These are phyloP conservation scores for Phaenicophaeus curvirostris DNA, from an alignment of 2,797 vertebrate species.

Conservation along the genomic window DNA sequence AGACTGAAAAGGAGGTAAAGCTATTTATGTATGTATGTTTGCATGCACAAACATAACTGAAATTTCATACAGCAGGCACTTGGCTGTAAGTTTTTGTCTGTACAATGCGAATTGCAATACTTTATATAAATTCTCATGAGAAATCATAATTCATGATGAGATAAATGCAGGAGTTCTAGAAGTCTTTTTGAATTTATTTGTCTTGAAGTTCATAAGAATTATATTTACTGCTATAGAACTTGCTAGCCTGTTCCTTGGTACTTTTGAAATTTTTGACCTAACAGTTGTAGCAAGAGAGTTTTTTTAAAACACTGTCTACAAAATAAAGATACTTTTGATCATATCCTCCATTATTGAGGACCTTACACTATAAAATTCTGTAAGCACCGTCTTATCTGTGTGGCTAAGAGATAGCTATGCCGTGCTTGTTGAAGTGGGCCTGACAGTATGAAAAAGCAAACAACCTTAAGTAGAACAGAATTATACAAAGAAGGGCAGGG, in stretches of 20 bases:
- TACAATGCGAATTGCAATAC: background rate
- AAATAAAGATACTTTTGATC: background rate
- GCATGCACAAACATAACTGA: background rate
- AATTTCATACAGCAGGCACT: background rate
- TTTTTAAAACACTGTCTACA: background rate
- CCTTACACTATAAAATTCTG: background rate
- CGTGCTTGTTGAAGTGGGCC: rapidly evolving
- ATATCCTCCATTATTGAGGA: background rate
- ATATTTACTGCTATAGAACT: background rate
- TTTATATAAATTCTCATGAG: background rate
- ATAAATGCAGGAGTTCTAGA: background rate
- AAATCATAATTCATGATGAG: background rate
- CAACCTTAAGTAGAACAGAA: background rate
- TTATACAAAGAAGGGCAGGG: background rate
- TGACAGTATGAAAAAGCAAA: background rate
- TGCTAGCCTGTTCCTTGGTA: background rate
- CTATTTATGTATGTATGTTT: background rate
- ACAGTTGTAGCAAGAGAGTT: background rate
- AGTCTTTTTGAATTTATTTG: background rate
- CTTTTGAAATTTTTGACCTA: background rate
- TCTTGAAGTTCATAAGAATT: background rate
- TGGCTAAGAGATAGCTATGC: background rate
- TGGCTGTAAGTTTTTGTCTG: background rate
- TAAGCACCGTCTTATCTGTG: background rate
- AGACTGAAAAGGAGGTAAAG: background rate